Conservation (phyloP, 1,140 invertebrate genomes). For the Acromyrmex charruanus region DNA sequence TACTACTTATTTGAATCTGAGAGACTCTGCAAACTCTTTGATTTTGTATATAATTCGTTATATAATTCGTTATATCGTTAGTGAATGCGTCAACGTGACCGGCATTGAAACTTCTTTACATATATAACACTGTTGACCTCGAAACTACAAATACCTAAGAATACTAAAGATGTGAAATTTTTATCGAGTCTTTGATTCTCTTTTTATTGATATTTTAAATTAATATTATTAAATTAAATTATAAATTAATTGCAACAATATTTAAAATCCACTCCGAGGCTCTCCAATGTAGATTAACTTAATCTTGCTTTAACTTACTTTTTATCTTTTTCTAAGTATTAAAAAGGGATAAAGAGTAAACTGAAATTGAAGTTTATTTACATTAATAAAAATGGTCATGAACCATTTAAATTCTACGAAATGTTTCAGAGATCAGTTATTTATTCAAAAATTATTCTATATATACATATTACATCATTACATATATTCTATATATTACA, state of each 20-base stretch:
- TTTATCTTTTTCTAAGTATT: no score
- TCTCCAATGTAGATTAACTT: no score
- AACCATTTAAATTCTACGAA: not conserved
- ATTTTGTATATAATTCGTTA: not conserved
- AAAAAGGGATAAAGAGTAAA: no score
- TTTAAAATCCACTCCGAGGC: not conserved
- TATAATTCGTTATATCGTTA: not conserved
- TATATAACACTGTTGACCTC: not conserved
- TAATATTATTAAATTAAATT: conserved; percentile 3
- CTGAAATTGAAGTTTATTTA: no score
- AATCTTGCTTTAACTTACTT: no score
- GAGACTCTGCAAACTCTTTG: not conserved
- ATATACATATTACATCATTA: not conserved
- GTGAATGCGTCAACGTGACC: not conserved
- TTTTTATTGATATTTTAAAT: not conserved
- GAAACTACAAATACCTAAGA: not conserved
- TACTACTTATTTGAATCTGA: not conserved
- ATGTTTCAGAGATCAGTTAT: not conserved
- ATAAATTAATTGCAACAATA: not conserved
- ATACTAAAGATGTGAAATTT: not conserved
- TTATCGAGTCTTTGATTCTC: not conserved
- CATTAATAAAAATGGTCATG: not conserved
- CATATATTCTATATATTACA: not conserved
- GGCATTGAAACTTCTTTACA: not conserved
- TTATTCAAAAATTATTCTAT: not conserved